Evolutionary conservation across 2,113 vertebrate genomes (phyloP).

Genomic region (Tretioscincus oriximinensis): DNA sequence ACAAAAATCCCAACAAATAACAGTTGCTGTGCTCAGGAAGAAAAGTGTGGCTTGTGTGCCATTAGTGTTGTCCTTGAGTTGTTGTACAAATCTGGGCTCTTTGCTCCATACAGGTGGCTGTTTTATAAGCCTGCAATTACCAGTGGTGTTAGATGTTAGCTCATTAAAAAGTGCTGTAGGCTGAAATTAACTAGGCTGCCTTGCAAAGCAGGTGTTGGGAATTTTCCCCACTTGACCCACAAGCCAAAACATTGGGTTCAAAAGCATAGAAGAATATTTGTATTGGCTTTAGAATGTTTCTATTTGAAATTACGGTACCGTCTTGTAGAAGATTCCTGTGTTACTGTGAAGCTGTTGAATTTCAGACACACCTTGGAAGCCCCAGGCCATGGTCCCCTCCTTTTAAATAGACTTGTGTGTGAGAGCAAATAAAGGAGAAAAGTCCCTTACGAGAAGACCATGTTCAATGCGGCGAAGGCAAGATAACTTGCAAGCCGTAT

Average conservation of each 20-base stretch:
- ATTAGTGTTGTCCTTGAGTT: neutral
- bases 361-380: neutral
- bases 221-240: neutral
- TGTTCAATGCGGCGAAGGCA: neutral
- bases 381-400: neutral
- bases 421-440: neutral
- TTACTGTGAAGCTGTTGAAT: neutral
- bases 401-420: neutral
- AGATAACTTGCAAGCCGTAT: neutral
- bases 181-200: neutral
- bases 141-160: neutral
- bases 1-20: neutral
- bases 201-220: neutral
- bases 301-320: neutral
- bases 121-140: neutral
- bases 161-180: neutral
- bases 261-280: neutral
- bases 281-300: neutral
- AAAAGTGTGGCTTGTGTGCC: neutral
- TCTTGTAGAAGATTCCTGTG: neutral
- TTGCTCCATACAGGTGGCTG: neutral
- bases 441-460: neutral
- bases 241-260: neutral
- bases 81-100: neutral
- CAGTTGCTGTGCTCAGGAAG: neutral